These are phyloP conservation scores for Pocota personata DNA, from an alignment of 2,888 invertebrate genomes.

Conservation along the genomic window DNA sequence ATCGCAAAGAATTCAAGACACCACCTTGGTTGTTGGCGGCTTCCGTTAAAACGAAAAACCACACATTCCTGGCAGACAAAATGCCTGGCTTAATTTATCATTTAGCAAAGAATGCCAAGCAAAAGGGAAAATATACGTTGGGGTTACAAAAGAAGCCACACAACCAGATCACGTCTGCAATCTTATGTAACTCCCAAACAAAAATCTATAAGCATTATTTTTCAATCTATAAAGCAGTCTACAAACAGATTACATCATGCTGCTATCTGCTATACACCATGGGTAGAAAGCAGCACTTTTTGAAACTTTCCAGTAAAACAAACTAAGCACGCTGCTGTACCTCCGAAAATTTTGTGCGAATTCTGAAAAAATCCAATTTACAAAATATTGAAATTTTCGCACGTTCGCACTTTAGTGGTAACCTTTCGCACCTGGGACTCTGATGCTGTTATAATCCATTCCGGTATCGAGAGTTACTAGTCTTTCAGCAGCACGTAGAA, in stretches of 20 bases:
- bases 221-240: conserved; percentile 56
- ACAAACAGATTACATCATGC: conserved; percentile 42
- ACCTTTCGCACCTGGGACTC: conserved; percentile 72
- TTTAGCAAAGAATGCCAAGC: conserved; percentile 25
- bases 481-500: conserved; percentile 53
- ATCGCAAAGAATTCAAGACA: background rate
- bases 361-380: conserved; percentile 59
- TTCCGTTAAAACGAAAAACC: conserved; percentile 16
- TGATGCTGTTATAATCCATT: conserved; percentile 65
- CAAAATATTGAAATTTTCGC: conserved; percentile 73
- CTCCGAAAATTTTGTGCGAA: background rate
- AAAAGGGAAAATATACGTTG: background rate
- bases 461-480: conserved; percentile 3
- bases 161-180: conserved; percentile 44
- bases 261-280: background rate
- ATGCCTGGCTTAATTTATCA: conserved; percentile 59
- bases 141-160: background rate
- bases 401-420: conserved; percentile 72
- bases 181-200: conserved; percentile 14
- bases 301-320: conserved; percentile 21
- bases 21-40: background rate
- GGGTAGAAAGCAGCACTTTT: background rate
- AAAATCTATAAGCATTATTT: conserved; percentile 68
- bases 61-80: conserved; percentile 43
- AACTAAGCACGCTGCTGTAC: background rate